phyloP scores from a whole-genome alignment of 2,113 vertebrate species.

The Thermophis baileyi region DNA sequence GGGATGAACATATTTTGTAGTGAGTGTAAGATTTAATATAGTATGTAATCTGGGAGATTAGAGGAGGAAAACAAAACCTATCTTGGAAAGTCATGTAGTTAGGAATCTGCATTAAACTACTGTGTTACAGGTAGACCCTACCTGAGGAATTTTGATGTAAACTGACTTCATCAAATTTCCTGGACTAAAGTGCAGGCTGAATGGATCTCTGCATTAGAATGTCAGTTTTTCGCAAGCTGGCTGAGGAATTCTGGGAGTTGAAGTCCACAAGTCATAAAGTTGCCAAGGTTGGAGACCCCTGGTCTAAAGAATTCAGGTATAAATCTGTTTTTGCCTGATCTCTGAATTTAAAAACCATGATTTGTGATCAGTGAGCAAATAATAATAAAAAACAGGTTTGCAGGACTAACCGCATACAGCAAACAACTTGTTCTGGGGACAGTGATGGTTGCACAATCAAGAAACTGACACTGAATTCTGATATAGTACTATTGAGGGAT shows the following conservation, averaged over 20 bases:
- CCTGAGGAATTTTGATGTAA: not conserved
- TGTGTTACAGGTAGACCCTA: not conserved
- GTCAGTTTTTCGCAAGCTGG: too few species aligned
- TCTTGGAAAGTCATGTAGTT: conserved; percentile 40
- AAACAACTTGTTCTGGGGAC: not conserved
- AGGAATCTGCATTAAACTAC: not conserved
- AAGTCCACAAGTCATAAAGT: too few species aligned
- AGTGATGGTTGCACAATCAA: not conserved
- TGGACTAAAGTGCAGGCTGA: not conserved
- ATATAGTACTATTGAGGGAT: not conserved
- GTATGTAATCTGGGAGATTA: conserved; percentile 38
- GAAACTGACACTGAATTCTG: not conserved
- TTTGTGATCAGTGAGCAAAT: not conserved
- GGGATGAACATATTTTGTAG: conserved; percentile 41
- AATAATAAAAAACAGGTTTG: not conserved
- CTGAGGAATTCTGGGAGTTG: too few species aligned
- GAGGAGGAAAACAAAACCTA: conserved; percentile 44
- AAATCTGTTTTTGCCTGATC: not conserved
- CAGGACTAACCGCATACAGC: not conserved
- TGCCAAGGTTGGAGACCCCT: too few species aligned
- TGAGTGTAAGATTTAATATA: conserved; percentile 60
- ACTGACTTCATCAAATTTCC: not conserved
- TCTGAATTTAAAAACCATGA: not conserved
- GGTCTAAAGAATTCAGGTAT: not conserved
- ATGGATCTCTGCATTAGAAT: not conserved